These are phyloP conservation scores for Aptenodytes patagonicus DNA, from an alignment of 2,113 vertebrate genomes.

Conservation along the genomic window DNA sequence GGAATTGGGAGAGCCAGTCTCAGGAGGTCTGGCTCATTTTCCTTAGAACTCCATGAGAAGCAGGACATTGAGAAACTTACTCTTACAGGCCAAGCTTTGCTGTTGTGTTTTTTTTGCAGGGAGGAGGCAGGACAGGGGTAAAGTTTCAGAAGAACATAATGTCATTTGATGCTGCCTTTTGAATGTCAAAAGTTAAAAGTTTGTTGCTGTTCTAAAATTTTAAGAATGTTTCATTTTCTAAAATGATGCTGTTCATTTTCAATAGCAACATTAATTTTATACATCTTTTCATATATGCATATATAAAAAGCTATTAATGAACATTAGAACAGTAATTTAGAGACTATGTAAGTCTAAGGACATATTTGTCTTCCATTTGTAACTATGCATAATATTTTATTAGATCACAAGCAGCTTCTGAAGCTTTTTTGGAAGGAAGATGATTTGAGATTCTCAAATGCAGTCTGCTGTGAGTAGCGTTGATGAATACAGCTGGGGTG, in stretches of 20 bases:
- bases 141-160: background rate
- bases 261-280: background rate
- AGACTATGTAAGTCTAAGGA: background rate
- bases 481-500: background rate
- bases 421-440: background rate
- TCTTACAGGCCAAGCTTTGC: background rate
- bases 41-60: background rate
- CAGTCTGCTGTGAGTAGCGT: background rate
- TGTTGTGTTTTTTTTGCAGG: background rate
- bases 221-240: background rate
- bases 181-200: background rate
- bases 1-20: background rate
- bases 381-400: background rate
- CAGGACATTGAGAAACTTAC: background rate
- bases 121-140: background rate
- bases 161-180: background rate
- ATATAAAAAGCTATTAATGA: background rate
- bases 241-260: background rate
- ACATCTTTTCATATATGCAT: background rate
- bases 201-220: background rate
- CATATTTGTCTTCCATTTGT: background rate
- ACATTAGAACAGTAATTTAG: background rate
- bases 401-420: background rate
- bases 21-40: background rate
- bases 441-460: background rate